These are phyloP conservation scores for Lucifuga dentata DNA, from an alignment of 2,113 vertebrate species.

Conservation along the genomic window DNA sequence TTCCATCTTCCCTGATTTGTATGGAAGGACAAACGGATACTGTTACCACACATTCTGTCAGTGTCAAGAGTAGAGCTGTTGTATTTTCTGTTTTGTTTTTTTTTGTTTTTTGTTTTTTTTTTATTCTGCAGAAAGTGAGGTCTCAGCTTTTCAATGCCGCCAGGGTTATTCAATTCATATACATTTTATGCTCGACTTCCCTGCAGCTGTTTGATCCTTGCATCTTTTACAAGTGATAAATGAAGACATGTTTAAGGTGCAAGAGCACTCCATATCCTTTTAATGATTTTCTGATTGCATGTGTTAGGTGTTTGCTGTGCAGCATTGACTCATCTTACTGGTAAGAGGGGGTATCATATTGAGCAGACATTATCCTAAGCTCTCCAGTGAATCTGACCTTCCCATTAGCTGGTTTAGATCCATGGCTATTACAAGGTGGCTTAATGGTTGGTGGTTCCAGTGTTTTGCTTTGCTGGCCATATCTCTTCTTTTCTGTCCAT, in stretches of 20 bases:
- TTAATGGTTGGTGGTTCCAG: conserved; percentile 28
- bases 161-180: no score
- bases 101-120: not conserved
- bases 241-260: not conserved
- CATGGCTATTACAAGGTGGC: conserved; percentile 21
- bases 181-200: no score
- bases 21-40: no score
- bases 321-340: conserved; percentile 15
- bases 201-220: not conserved
- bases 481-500: not conserved
- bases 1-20: no score
- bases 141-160: not conserved
- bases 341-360: conserved; percentile 35
- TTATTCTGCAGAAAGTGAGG: not conserved
- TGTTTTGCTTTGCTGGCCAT: conserved; percentile 5
- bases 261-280: not conserved
- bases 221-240: not conserved
- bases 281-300: conserved; percentile 17
- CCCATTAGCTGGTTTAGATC: conserved; percentile 33
- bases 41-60: no score
- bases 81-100: no score
- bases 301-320: not conserved
- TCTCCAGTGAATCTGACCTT: not conserved
- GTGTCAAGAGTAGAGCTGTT: no score
- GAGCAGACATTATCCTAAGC: not conserved